Conservation (phyloP, 2,113 vertebrate species). For the Peromyscus maniculatus region DNA sequence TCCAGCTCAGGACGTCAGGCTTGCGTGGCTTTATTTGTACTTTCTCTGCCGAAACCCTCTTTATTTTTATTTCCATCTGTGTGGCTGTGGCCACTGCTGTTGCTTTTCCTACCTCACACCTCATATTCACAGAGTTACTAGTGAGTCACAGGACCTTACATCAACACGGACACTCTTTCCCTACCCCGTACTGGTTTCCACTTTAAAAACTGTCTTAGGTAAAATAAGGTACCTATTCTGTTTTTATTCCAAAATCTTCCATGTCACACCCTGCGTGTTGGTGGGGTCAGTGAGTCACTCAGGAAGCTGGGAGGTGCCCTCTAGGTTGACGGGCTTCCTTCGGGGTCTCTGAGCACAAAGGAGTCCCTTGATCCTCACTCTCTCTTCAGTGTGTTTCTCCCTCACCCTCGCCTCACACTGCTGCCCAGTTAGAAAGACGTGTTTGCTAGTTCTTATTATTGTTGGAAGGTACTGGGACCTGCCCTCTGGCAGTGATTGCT, state of each 20-base stretch:
- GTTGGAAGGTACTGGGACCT: conserved; percentile 35
- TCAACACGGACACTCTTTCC: neutral
- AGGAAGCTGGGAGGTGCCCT: conserved; percentile 66
- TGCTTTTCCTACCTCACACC: neutral
- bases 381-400: neutral
- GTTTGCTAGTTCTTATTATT: conserved; percentile 70
- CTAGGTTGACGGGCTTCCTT: conserved; percentile 60
- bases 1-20: neutral
- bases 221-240: conserved; percentile 55
- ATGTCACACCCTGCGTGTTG: conserved; percentile 21
- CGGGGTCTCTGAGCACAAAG: conserved; percentile 71
- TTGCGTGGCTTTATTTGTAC: neutral
- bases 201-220: neutral
- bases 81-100: no score
- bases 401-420: neutral
- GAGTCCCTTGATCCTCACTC: conserved; percentile 62
- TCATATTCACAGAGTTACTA: neutral
- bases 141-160: neutral
- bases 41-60: neutral
- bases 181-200: neutral
- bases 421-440: conserved; percentile 37
- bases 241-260: conserved; percentile 50
- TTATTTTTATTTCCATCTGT: neutral
- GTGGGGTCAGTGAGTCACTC: conserved; percentile 66
- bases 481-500: neutral